These are phyloP conservation scores for Orthosia cruda DNA, from an alignment of 2,888 invertebrate species.

Conservation along the genomic window DNA sequence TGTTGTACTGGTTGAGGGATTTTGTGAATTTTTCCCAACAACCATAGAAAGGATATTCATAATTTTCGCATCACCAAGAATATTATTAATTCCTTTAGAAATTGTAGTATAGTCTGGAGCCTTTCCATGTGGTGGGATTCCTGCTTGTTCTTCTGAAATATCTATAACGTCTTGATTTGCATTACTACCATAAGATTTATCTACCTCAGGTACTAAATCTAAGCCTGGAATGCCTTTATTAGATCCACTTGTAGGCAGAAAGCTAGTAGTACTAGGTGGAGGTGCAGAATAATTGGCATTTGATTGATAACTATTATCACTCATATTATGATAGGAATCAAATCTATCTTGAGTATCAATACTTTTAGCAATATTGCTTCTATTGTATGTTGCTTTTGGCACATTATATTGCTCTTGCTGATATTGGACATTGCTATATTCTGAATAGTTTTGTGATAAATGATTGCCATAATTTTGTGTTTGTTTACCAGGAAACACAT, in stretches of 20 bases:
- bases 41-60: slow-evolving; percentile 92
- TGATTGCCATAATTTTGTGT: slow-evolving; percentile 68
- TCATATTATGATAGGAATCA: slow-evolving; percentile 76
- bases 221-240: slow-evolving; percentile 94
- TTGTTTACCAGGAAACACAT: slow-evolving; percentile 41
- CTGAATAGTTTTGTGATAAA: slow-evolving; percentile 60
- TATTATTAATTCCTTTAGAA: slow-evolving; percentile 92
- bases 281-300: slow-evolving; percentile 52
- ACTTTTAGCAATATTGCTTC: slow-evolving; percentile 73
- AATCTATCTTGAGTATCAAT: slow-evolving; percentile 77
- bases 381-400: slow-evolving; percentile 71
- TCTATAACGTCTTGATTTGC: slow-evolving; percentile 81
- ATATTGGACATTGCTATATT: slow-evolving; percentile 71
- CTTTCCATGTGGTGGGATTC: slow-evolving; percentile 42
- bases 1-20: slow-evolving; percentile 54
- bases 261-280: slow-evolving; percentile 75
- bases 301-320: slow-evolving; percentile 64
- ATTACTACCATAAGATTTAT: slow-evolving; percentile 66
- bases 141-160: slow-evolving; percentile 75
- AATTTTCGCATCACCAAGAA: slow-evolving; percentile 93
- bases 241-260: slow-evolving; percentile 79
- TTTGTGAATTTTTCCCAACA: slow-evolving; percentile 66
- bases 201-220: slow-evolving; percentile 92
- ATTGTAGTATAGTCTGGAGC: slow-evolving; percentile 92
- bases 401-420: slow-evolving; percentile 69